These are phyloP conservation scores for Dichetophora obliterata DNA, from an alignment of 2,888 invertebrate genomes.

Conservation along the genomic window DNA sequence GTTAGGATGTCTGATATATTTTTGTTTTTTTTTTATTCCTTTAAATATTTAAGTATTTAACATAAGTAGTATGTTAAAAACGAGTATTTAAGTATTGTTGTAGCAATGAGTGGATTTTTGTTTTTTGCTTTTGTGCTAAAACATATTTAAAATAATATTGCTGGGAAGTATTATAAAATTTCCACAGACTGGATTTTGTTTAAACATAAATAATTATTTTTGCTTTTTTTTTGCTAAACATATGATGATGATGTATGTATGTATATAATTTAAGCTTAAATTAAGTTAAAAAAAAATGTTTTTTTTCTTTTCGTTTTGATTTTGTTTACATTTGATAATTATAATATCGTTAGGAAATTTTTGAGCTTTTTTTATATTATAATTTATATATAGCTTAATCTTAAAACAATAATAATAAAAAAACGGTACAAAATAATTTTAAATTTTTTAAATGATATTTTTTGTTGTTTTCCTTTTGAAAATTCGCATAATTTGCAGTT, in stretches of 20 bases:
- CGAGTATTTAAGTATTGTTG: no score
- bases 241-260: no score
- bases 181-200: background rate
- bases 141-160: conserved; percentile 4
- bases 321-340: conserved; percentile 36
- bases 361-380: background rate
- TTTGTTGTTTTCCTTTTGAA: background rate
- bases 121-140: background rate
- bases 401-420: background rate
- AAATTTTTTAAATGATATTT: conserved; percentile 5
- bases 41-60: no score
- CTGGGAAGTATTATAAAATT: background rate
- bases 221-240: no score
- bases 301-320: conserved; percentile 28
- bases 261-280: conserved; percentile 5
- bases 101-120: background rate
- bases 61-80: no score
- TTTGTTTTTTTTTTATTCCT: no score
- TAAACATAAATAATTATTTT: no score
- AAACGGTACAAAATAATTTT: background rate
- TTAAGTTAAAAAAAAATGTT: conserved; percentile 17
- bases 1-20: no score
- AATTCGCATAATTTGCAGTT: background rate
- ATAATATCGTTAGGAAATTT: conserved; percentile 15
- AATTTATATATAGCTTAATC: background rate